A percentile compares a stretch with the other conserved stretches of the same genome.
Conservation (phyloP, 2,888 invertebrate species). For the Stenoptilia bipunctidactyla region DNA sequence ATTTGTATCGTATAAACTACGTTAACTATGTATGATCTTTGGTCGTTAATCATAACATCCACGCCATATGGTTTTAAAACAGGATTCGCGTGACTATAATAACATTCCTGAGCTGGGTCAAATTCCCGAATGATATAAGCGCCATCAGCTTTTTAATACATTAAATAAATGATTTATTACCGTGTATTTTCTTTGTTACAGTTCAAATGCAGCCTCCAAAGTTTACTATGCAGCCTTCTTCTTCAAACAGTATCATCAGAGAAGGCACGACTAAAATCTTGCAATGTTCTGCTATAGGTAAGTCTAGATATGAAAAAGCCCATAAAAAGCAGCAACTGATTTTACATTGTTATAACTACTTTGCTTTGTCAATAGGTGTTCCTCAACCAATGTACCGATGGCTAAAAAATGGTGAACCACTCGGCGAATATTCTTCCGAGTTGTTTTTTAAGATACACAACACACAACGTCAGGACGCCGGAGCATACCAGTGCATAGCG, state of each 20-base stretch:
- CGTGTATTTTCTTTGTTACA: constrained; percentile 37
- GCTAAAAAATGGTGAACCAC: constrained; percentile 87
- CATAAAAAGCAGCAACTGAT: neutral
- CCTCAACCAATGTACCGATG: constrained; percentile 95
- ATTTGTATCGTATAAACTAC: no score
- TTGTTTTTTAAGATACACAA: constrained; percentile 87
- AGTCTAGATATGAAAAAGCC: constrained; percentile 31
- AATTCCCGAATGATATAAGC: no score
- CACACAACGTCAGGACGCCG: constrained; percentile 86
- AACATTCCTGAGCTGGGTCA: no score
- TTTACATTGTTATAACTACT: neutral
- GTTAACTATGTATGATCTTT: no score
- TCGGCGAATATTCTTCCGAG: constrained; percentile 86
- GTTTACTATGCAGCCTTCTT: constrained; percentile 88
- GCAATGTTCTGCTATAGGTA: constrained; percentile 92
- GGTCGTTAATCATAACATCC: no score
- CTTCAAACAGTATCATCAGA: constrained; percentile 86
- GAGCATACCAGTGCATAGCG: constrained; percentile 93
- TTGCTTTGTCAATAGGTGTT: constrained; percentile 72
- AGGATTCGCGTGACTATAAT: no score
- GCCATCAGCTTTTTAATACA: no score
- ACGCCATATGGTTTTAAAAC: no score
- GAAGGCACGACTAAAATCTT: constrained; percentile 92
- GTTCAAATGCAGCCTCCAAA: constrained; percentile 84
- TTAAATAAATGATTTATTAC: no score